Base-by-base conservation (phyloP, 2,888 invertebrate species). In the Watsonalla binaria region DNA sequence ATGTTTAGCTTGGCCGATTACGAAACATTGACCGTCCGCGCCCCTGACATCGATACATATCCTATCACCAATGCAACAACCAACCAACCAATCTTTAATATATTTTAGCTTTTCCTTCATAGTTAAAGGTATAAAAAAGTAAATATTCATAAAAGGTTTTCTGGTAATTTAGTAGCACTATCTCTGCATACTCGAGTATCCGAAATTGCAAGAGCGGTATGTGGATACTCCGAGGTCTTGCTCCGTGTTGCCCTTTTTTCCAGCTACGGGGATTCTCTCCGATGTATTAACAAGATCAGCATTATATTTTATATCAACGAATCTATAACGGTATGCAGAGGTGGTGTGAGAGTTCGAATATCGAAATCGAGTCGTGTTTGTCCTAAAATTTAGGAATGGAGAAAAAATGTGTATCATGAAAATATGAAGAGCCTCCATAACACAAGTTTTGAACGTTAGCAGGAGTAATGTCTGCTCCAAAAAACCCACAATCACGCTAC, bases 1-100 rank as follows among this genome's bases (percentile, higher is more conserved):
- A 86, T 83, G 74, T 85, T 84, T 86, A 87, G 79, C 74, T 66
- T 66, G 65, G 65, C 68, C 74, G 68, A 74, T 75, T 72, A 74
- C 65, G 70, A 76, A 76, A 72, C 70, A 60, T 67, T 69, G 70
- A 70, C 68, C 71, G 70, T 69, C 68, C 64, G 61, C 37, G 49
- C 45, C 45, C 45, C 11, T 49, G 49, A 39, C 49, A 39, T 15
- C 14, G 14, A 48, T 48, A 37, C 35, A 13, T 47, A 37, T 37
- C 37, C 37, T 8, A 9, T 37, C 6, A 47, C 47, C 35, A 8
- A 15, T 13, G 35, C 35, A 47, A 1, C 24, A 24, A 24, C 24
- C n/a, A n/a, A n/a, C n/a, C n/a, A n/a, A n/a, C n/a, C n/a, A 4
- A 24, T 24, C 24, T 24, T 15, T 15, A 9, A 48, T 49, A 39